Conservation (phyloP, 2,888 invertebrate species). For the Orthosia incerta region DNA sequence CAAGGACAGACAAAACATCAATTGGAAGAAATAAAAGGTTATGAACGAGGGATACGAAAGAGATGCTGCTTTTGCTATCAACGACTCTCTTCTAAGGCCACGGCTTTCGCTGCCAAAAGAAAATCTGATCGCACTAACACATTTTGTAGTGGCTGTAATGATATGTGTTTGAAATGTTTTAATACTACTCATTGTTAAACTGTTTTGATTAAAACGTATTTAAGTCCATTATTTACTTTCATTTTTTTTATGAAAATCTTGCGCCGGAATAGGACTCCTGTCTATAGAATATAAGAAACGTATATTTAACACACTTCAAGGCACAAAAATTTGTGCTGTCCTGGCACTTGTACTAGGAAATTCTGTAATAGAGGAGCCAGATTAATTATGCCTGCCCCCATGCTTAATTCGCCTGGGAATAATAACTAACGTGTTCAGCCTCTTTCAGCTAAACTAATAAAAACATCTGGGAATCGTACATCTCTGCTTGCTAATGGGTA, state of each 20-base stretch:
- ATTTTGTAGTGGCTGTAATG: slow-evolving; percentile 5
- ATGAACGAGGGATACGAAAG: background rate
- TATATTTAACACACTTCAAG: no score
- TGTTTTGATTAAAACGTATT: background rate
- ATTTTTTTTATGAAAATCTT: background rate
- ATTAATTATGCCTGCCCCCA: no score
- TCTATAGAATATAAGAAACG: no score
- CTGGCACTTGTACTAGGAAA: no score
- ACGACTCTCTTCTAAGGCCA: background rate
- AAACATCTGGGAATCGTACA: background rate
- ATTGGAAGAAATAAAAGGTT: background rate
- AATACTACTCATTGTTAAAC: background rate
- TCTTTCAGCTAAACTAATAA: slow-evolving; percentile 35
- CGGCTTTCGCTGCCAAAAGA: background rate
- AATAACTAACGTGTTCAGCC: background rate
- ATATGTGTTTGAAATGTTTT: slow-evolving; percentile 8
- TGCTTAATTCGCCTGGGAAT: background rate
- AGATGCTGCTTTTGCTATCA: slow-evolving; percentile 15
- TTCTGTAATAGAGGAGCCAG: no score
- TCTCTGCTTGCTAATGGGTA: slow-evolving; percentile 41
- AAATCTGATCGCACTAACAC: slow-evolving; percentile 11
- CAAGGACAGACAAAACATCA: background rate
- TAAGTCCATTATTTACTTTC: background rate
- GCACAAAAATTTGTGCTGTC: no score
- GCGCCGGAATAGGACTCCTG: background rate